phyloP scores from a whole-genome alignment of 2,113 vertebrate species.

The Corvus moneduloides region DNA sequence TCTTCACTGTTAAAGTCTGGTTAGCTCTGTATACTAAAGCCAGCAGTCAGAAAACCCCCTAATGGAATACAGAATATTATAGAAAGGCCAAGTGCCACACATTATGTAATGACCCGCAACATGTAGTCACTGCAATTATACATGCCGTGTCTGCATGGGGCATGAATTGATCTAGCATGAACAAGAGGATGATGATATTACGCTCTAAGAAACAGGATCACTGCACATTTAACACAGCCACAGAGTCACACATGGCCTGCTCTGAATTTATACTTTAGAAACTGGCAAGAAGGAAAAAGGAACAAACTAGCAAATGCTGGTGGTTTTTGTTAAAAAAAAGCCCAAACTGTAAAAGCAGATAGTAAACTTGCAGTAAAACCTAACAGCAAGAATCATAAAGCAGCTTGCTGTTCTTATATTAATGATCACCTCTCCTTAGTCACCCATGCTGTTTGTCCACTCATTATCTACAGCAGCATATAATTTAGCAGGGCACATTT shows the following conservation, averaged over 20 bases:
- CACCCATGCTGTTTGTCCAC: neutral
- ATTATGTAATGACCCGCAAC: neutral
- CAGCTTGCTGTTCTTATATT: neutral
- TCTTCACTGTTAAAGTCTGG: neutral
- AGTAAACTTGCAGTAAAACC: neutral
- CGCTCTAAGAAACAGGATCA: neutral
- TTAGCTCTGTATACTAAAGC: neutral
- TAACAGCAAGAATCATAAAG: neutral
- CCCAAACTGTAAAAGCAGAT: neutral
- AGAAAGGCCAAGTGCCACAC: neutral
- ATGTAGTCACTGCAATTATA: neutral
- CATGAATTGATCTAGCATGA: fast-evolving
- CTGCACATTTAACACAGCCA: neutral
- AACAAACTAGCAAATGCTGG: neutral
- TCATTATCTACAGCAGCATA: neutral
- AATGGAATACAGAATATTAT: neutral
- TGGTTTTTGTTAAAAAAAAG: neutral
- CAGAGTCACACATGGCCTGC: neutral
- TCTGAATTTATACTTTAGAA: neutral
- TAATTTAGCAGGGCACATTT: neutral
- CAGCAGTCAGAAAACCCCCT: neutral
- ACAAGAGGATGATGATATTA: neutral
- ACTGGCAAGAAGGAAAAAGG: neutral
- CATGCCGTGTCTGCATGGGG: fast-evolving
- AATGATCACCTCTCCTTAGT: neutral